Conservation (phyloP, 2,113 vertebrate species). For the Ptilonorhynchus violaceus region DNA sequence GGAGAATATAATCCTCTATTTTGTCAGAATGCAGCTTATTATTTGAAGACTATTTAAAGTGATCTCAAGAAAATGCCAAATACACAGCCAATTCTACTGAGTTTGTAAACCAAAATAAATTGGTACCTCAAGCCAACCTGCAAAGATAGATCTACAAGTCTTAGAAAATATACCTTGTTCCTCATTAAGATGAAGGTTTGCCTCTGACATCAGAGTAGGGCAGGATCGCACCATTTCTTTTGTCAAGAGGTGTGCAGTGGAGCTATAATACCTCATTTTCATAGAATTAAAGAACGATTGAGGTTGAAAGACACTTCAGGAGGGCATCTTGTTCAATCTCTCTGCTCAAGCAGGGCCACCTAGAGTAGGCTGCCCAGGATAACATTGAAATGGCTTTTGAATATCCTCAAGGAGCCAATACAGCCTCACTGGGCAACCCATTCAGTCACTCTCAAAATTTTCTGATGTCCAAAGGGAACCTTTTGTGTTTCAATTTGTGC, state of each 20-base stretch:
- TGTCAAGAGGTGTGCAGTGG: not conserved
- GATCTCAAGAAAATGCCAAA: not conserved
- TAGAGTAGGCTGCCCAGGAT: not conserved
- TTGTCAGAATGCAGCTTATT: not conserved
- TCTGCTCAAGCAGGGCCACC: not conserved
- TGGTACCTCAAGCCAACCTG: not conserved
- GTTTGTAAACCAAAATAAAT: not conserved
- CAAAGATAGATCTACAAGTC: not conserved
- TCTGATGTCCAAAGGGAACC: not conserved
- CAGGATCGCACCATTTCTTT: not conserved
- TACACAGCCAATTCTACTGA: not conserved
- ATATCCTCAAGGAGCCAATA: not conserved
- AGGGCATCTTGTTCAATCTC: not conserved
- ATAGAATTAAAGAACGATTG: not conserved
- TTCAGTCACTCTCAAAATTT: fast-evolving
- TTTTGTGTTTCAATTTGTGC: not conserved
- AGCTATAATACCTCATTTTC: not conserved
- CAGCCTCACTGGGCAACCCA: not conserved
- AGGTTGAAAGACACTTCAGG: not conserved
- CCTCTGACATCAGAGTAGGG: not conserved
- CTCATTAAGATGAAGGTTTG: not conserved
- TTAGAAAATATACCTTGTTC: not conserved
- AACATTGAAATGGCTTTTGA: not conserved
- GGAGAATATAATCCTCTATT: not conserved
- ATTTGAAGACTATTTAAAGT: not conserved